Evolutionary conservation across 2,113 vertebrate genomes (phyloP).

Genomic region (Coreoperca whiteheadi): DNA sequence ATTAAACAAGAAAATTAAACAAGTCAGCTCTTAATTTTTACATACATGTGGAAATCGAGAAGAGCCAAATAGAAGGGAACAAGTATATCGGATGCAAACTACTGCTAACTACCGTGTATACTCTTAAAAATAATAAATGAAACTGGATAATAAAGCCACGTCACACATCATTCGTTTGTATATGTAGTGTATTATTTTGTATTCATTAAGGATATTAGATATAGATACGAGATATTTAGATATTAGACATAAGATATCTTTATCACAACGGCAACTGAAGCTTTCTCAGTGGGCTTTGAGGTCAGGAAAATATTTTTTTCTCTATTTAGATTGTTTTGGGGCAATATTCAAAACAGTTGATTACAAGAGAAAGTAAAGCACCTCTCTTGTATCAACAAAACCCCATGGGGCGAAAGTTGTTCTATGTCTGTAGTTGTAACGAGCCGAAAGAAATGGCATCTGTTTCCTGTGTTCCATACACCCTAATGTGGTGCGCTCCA

Average conservation of each 20-base stretch:
- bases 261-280: not conserved
- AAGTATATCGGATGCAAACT: not conserved
- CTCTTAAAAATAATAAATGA: not conserved
- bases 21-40: not conserved
- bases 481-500: slow-evolving; percentile 78
- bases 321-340: slow-evolving; percentile 57
- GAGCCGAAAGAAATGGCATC: slow-evolving; percentile 84
- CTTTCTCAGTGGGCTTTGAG: not conserved
- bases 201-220: not conserved
- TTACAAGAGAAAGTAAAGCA: slow-evolving; percentile 76
- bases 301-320: not conserved
- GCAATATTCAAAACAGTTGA: slow-evolving; percentile 76
- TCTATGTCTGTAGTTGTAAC: slow-evolving; percentile 81
- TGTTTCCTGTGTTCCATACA: slow-evolving; percentile 87
- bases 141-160: not conserved
- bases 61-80: not conserved
- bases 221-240: not conserved
- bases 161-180: not conserved
- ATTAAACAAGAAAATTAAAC: not conserved
- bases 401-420: slow-evolving; percentile 83
- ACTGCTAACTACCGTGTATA: not conserved
- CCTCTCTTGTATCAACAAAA: slow-evolving; percentile 70
- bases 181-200: not conserved
- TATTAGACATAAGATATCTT: not conserved
- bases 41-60: not conserved